Percentiles rank a stretch among this genome's conserved stretches.
Evolutionary conservation across 2,888 invertebrate species (phyloP).

Genomic region (Erebia ligea): DNA sequence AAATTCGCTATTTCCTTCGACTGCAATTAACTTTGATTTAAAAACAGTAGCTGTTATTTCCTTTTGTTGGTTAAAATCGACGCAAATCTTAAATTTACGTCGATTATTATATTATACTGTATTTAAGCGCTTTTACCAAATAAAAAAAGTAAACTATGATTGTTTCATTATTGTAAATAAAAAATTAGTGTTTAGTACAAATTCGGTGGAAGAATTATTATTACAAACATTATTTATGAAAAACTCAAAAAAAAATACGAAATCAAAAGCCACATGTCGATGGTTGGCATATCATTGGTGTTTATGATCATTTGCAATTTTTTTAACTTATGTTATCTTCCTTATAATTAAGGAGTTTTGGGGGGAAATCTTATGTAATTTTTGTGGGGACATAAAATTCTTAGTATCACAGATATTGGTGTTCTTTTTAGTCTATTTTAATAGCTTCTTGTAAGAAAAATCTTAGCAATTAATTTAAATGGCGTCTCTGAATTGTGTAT

Average conservation of each 20-base stretch:
- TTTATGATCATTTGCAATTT: slow-evolving; percentile 27
- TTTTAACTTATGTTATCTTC: slow-evolving; percentile 19
- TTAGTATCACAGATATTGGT: background rate
- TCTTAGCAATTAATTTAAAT: too few relatives aligned
- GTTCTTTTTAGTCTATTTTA: background rate
- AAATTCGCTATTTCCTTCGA: slow-evolving; percentile 21
- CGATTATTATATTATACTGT: slow-evolving; percentile 28
- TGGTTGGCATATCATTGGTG: slow-evolving; percentile 45
- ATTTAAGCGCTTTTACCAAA: slow-evolving; percentile 75
- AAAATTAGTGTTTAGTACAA: slow-evolving; percentile 77
- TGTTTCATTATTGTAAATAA: slow-evolving; percentile 70
- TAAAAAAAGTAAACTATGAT: slow-evolving; percentile 54
- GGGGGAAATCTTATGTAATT: background rate
- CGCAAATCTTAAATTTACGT: background rate
- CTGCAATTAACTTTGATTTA: slow-evolving; percentile 26
- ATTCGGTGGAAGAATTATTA: slow-evolving; percentile 64
- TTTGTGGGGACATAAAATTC: background rate
- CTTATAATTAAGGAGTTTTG: slow-evolving; percentile 26
- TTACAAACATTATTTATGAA: slow-evolving; percentile 38
- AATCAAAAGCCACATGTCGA: slow-evolving; percentile 23
- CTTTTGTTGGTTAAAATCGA: slow-evolving; percentile 37
- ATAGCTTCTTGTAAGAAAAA: background rate
- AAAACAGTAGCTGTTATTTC: slow-evolving; percentile 21
- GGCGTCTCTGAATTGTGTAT: background rate
- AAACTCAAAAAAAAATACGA: slow-evolving; percentile 38